Base-by-base conservation (phyloP, 2,113 vertebrate genomes). In the Morphnarchus princeps region DNA sequence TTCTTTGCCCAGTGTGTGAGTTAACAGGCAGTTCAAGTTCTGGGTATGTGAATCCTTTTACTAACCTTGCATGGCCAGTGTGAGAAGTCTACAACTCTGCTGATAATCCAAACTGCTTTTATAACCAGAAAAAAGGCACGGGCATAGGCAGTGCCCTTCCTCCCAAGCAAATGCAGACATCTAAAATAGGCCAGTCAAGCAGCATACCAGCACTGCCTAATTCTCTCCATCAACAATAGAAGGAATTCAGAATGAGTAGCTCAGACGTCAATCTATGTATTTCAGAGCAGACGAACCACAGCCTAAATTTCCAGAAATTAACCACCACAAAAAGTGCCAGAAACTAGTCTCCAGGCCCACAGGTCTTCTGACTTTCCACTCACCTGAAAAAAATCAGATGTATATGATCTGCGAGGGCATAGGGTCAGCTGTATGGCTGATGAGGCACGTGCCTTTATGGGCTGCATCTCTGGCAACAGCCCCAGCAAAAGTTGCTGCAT, bases 181-280 rank as follows among this genome's bases (percentile, higher is more conserved):
- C 13, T 71, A 74, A 71, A 90, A 70, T 0, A 66, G 72, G 26
- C 63, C 52, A 70, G 40, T 52, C 59, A 71, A 96, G 49, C 47
- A 76, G 62, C 67, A 59, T 36, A 55, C 32, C 66, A 67, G 47
- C 47, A 76, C 52, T 67, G 38, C 19, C 61, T 89, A 49, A 62
- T 54, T 79, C 57, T 76, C 32, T 67, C 62, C 72, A 63, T 3
- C 47, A 72, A 9, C 29, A 90, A 47, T 3, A 95, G 52, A 67
- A 91, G 58, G 47, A 87, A 77, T 81, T 80, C 45, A 87, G 67
- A 95, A 83, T 61, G 54, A 69, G 34, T 61, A 73, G 49, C 43
- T 43, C 38, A 49, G 72, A 43, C 3, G 10, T 43, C 4, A 1
- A 28, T 42, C 4, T 7, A 17, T 22, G 11, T 38, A 25, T 70